A percentile compares a stretch with the other conserved stretches of the same genome.
These are phyloP conservation scores for Apostichopus japonicus DNA, from an alignment of 35 echinoderm and acorn worm genomes.

Conservation along the genomic window DNA sequence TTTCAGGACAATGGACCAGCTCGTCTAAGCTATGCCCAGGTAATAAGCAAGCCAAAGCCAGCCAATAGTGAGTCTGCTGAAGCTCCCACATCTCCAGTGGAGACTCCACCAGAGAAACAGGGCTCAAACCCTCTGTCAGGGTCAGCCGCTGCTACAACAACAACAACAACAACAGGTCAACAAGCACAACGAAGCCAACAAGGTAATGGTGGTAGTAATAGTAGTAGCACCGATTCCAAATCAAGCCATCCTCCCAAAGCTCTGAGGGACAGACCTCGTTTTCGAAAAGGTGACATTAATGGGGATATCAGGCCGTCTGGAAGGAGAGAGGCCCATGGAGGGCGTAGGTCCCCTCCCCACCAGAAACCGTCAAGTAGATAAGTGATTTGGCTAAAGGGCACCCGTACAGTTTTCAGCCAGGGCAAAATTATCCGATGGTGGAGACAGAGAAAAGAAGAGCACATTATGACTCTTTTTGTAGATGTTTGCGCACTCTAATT, in stretches of 20 bases:
- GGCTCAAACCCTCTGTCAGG: constrained; percentile 1
- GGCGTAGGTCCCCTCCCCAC: constrained; percentile 74
- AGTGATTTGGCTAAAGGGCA: not conserved
- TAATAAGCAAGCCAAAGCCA: constrained; percentile 68
- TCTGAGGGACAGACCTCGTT: constrained; percentile 26
- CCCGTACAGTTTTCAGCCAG: not conserved
- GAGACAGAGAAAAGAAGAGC: not conserved
- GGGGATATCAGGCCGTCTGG: constrained; percentile 48
- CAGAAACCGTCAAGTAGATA: constrained; percentile 69
- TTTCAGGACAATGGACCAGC: constrained; percentile 42
- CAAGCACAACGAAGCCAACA: constrained; percentile 45
- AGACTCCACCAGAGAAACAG: constrained; percentile 40
- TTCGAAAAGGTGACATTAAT: constrained; percentile 68
- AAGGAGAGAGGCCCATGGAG: constrained; percentile 64
- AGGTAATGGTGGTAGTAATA: not conserved
- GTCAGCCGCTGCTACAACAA: not conserved
- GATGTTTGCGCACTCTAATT: not conserved
- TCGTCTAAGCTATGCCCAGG: constrained; percentile 73
- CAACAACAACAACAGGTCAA: constrained; percentile 7
- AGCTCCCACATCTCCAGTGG: constrained; percentile 6
- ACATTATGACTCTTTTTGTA: not conserved
- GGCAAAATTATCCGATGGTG: not conserved
- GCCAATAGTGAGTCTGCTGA: constrained; percentile 15
- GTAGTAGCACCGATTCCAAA: constrained; percentile 17
- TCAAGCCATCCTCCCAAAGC: constrained; percentile 21